phyloP scores from a whole-genome alignment of 2,888 invertebrate genomes.

The Coecobrya sp. region DNA sequence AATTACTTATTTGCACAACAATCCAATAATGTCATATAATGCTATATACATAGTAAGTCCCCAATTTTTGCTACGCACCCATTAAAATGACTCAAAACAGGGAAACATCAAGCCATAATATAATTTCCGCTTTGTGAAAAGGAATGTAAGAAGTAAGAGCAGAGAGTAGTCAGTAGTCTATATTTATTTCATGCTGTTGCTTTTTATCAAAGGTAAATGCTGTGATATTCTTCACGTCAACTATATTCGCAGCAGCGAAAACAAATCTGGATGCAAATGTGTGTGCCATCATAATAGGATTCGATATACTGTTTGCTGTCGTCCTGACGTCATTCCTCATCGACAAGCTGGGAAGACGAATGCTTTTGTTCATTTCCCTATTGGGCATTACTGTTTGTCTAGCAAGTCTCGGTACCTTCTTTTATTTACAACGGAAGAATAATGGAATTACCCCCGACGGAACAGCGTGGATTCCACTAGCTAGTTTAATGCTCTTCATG shows the following conservation, averaged over 20 bases:
- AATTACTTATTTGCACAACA: conserved; percentile 54
- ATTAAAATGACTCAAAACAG: neutral
- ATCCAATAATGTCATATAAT: conserved; percentile 26
- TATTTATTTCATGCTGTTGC: conserved; percentile 32
- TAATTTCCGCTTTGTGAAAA: neutral
- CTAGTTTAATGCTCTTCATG: conserved; percentile 93
- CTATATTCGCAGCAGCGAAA: conserved; percentile 93
- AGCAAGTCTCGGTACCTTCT: conserved; percentile 92
- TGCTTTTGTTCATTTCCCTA: conserved; percentile 93
- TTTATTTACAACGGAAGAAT: conserved; percentile 88
- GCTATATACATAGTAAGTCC: neutral
- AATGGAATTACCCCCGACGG: conserved; percentile 86
- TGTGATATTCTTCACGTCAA: conserved; percentile 93
- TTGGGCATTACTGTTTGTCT: conserved; percentile 92
- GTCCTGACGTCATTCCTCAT: conserved; percentile 90
- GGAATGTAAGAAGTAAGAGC: neutral
- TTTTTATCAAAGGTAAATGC: conserved; percentile 91
- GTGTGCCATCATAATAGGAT: conserved; percentile 89
- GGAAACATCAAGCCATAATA: conserved; percentile 11
- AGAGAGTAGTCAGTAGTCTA: neutral
- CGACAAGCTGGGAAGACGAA: conserved; percentile 94
- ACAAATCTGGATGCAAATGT: conserved; percentile 89
- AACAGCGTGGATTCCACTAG: conserved; percentile 92
- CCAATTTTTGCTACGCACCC: neutral
- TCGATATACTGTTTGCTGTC: conserved; percentile 89